Base-by-base conservation (phyloP, 2,888 invertebrate species). In the Furcula furcula region DNA sequence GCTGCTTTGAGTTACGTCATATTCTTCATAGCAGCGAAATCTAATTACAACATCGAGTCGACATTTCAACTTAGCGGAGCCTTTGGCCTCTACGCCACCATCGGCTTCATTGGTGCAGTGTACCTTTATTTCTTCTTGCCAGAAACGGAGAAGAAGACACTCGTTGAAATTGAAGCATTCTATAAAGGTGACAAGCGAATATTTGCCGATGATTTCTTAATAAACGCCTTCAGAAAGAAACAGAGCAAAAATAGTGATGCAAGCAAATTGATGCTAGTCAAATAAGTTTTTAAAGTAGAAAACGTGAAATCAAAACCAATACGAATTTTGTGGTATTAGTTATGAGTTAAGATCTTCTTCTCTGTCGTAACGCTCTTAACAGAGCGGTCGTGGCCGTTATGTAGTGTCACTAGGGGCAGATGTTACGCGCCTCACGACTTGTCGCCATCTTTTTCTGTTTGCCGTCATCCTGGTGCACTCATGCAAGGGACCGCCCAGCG, bases 121-220 rank as follows among this genome's bases (percentile, higher is more conserved):
- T 90, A 88, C 46, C 70, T 91, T 3, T 91, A 90, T 53, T 79
- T 90, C 48, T 83, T 78, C 42, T 50, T 91, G 38, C 90, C 90
- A 13, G 91, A 91, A 65, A 91, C 91, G 0, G 91, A 91, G 53
- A 83, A 77, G 3, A 88, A 78, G 40, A 57, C 83, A 12, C 63
- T 91, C 7, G 75, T 81, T n/a, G 89, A 90, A 65, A 90, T 91
- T 9, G 90, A 91, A 67, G 68, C 71, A 0, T 81, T 64, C 26
- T 91, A 88, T 43, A 82, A 82, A 47, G 78, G 85, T 1, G 65
- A 79, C 27, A 67, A 54, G 9, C 78, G 60, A 43, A 74, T 85
- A 44, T 87, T 84, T 21, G 89, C 89, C 0, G 71, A 88, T 42
- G 89, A 89, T 46, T 77, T 73, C 22, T 46, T 89, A 1, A 82